Conservation (phyloP, 1,140 invertebrate species). For the Thereuonema tuberculata region DNA sequence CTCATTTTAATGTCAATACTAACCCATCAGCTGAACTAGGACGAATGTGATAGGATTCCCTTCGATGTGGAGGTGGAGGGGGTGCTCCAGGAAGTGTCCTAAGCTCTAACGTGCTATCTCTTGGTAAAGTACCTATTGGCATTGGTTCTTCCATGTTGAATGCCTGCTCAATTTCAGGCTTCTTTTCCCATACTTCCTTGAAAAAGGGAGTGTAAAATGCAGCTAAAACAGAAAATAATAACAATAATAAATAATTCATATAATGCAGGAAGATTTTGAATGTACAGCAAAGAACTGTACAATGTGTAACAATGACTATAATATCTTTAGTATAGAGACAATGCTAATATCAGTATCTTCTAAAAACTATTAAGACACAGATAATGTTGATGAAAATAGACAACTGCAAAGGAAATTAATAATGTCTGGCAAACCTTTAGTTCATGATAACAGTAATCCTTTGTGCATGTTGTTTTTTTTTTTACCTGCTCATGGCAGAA, state of each 20-base stretch:
- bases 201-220: slow-evolving; percentile 93
- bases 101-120: slow-evolving; percentile 52
- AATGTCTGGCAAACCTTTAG: no score
- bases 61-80: slow-evolving; percentile 41
- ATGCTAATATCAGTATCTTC: no score
- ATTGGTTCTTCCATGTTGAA: slow-evolving; percentile 72
- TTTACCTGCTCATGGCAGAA: no score
- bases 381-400: no score
- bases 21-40: slow-evolving; percentile 33
- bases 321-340: no score
- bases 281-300: no score
- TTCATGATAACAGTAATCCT: no score
- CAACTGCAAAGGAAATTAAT: no score
- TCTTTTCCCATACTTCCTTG: slow-evolving; percentile 89
- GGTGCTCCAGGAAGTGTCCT: slow-evolving; percentile 33
- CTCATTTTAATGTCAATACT: no score
- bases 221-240: slow-evolving; percentile 41
- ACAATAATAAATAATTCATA: background rate
- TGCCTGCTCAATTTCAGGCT: slow-evolving; percentile 84
- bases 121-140: slow-evolving; percentile 43
- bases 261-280: background rate
- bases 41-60: slow-evolving; percentile 33
- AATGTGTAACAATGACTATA: no score
- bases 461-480: no score
- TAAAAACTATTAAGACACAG: no score